Conservation (phyloP, 1,140 invertebrate species). For the Drosophila saltans region DNA sequence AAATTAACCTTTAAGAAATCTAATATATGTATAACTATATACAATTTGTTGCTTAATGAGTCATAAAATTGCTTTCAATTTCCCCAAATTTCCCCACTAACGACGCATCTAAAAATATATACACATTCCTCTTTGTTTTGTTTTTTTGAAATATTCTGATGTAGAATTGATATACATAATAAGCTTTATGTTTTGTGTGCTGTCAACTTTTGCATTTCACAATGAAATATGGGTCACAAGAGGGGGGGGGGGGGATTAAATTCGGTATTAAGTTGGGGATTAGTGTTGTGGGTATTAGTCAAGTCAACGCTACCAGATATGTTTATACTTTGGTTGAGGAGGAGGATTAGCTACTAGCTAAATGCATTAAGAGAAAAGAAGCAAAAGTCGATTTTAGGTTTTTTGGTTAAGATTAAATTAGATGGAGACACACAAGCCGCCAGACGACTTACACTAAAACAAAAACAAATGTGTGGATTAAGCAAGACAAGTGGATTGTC, state of each 20-base stretch:
- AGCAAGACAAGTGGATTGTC: constrained; percentile 60
- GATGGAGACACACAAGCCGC: constrained; percentile 38
- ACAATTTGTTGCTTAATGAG: too few relatives aligned
- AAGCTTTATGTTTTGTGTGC: background rate
- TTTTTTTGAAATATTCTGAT: too few relatives aligned
- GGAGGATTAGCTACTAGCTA: background rate
- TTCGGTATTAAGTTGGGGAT: constrained; percentile 39
- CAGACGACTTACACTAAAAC: constrained; percentile 57
- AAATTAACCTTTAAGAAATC: too few relatives aligned
- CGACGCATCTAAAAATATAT: too few relatives aligned
- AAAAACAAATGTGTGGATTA: constrained; percentile 52
- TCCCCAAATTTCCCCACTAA: too few relatives aligned
- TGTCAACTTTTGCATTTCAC: background rate
- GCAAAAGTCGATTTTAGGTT: too few relatives aligned
- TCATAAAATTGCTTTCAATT: too few relatives aligned
- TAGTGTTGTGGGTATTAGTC: constrained; percentile 23
- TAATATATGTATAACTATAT: too few relatives aligned
- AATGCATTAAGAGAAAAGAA: background rate
- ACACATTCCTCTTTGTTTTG: too few relatives aligned
- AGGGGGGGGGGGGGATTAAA: background rate
- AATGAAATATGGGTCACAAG: background rate
- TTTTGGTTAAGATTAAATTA: constrained; percentile 37
- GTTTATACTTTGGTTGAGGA: too few relatives aligned
- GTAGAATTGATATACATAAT: background rate
- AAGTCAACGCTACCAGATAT: background rate